Evolutionary conservation across 2,888 invertebrate genomes (phyloP).

Genomic region (Ametastegia equiseti): DNA sequence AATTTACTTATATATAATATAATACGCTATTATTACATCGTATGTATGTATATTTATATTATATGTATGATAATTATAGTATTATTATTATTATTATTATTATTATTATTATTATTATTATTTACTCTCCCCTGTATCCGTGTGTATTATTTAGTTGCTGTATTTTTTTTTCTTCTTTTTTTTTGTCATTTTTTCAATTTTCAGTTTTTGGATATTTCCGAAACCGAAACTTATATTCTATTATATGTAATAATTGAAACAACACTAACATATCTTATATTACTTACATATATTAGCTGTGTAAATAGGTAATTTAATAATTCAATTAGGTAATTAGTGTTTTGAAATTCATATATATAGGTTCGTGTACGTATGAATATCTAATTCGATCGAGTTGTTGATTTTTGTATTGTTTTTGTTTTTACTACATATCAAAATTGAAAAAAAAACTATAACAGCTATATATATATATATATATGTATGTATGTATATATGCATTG

Average conservation of each 20-base stretch:
- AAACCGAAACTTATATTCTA: slow-evolving; percentile 47
- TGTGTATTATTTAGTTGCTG: slow-evolving; percentile 3
- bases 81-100: slow-evolving; percentile 10
- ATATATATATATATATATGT: too few relatives aligned
- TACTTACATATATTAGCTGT: slow-evolving; percentile 14
- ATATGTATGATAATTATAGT: slow-evolving; percentile 20
- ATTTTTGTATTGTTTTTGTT: too few relatives aligned
- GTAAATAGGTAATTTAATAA: slow-evolving; percentile 43
- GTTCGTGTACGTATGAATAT: background rate
- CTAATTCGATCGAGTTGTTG: too few relatives aligned
- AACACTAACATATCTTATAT: background rate
- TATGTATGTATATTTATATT: slow-evolving; percentile 58
- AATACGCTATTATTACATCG: slow-evolving; percentile 59
- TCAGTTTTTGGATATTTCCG: slow-evolving; percentile 2
- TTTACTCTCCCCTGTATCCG: slow-evolving; percentile 37
- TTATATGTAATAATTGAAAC: slow-evolving; percentile 37
- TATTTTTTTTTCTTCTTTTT: slow-evolving; percentile 17
- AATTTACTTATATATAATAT: too few relatives aligned
- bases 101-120: background rate
- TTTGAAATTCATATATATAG: slow-evolving; percentile 17
- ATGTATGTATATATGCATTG: too few relatives aligned
- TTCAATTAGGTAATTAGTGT: slow-evolving; percentile 5
- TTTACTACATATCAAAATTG: slow-evolving; percentile 22
- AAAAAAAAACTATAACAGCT: slow-evolving; percentile 33
- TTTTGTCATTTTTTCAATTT: background rate